phyloP scores from a whole-genome alignment of 2,888 invertebrate genomes.

The Tipula vernalis region DNA sequence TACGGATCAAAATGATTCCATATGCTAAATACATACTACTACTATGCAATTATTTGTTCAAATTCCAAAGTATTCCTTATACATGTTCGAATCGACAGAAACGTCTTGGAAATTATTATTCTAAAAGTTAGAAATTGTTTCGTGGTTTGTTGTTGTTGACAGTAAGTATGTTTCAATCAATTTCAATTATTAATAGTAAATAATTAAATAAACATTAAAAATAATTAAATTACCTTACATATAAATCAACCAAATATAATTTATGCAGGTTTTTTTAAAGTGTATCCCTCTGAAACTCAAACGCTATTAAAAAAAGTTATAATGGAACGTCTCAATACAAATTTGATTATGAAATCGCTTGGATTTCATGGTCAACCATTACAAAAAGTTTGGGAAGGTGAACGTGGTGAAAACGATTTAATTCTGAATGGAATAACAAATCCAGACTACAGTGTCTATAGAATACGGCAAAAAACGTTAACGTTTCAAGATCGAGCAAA shows the following conservation, averaged over 20 bases:
- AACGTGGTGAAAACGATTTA: constrained; percentile 66
- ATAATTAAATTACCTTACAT: not conserved
- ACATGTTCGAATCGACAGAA: not conserved
- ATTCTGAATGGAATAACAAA: constrained; percentile 45
- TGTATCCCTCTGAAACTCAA: not conserved
- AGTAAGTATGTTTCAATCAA: not conserved
- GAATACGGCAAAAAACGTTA: constrained; percentile 65
- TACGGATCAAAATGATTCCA: not conserved
- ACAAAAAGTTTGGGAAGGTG: constrained; percentile 78
- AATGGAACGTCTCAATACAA: constrained; percentile 5
- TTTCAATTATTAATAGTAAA: not conserved
- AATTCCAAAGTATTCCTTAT: not conserved
- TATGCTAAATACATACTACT: not conserved
- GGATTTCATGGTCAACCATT: constrained; percentile 80
- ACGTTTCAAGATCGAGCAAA: constrained; percentile 76
- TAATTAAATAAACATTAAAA: not conserved
- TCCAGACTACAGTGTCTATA: constrained; percentile 63
- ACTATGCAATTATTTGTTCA: not conserved
- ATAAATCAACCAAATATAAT: not conserved
- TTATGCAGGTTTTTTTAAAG: not conserved
- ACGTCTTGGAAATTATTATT: not conserved
- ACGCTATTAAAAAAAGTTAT: not conserved
- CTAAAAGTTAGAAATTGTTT: not conserved
- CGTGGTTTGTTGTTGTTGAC: not conserved
- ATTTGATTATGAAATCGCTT: constrained; percentile 49